phyloP scores from a whole-genome alignment of 2,797 vertebrate genomes.

The Alca torda region DNA sequence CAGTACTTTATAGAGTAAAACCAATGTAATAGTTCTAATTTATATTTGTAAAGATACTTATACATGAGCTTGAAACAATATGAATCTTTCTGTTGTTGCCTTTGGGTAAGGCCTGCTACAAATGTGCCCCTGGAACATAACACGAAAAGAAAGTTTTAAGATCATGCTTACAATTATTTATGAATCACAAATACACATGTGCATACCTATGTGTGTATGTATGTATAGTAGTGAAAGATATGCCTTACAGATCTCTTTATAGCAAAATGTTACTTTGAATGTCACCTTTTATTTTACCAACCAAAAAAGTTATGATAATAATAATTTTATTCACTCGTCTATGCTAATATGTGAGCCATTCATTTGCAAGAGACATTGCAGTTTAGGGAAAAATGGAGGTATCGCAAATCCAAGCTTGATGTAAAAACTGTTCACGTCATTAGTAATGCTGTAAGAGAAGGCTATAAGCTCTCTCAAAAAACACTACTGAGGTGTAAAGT shows the following conservation, averaged over 20 bases:
- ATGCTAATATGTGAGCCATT: neutral
- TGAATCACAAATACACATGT: neutral
- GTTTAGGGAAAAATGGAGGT: neutral
- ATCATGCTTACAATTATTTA: conserved; percentile 7
- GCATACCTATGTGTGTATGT: neutral
- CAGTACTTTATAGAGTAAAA: neutral
- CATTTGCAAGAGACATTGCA: neutral
- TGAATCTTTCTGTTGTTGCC: neutral
- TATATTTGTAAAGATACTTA: conserved; percentile 4
- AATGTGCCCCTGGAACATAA: conserved; percentile 6
- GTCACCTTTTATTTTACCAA: neutral
- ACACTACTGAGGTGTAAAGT: neutral
- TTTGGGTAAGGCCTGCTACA: neutral
- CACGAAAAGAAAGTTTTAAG: neutral
- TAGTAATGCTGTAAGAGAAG: neutral
- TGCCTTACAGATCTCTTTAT: neutral
- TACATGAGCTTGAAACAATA: neutral
- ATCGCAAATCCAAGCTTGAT: neutral
- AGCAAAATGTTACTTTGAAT: neutral
- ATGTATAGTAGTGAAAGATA: neutral
- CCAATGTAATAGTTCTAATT: neutral
- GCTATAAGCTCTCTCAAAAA: neutral
- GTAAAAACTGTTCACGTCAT: neutral
- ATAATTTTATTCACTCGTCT: neutral
- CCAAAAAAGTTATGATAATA: neutral